Evolutionary conservation across 2,797 vertebrate genomes (phyloP), one percentile per base, ranked within the genome.

Genomic region (Gambelia wislizenii): DNA sequence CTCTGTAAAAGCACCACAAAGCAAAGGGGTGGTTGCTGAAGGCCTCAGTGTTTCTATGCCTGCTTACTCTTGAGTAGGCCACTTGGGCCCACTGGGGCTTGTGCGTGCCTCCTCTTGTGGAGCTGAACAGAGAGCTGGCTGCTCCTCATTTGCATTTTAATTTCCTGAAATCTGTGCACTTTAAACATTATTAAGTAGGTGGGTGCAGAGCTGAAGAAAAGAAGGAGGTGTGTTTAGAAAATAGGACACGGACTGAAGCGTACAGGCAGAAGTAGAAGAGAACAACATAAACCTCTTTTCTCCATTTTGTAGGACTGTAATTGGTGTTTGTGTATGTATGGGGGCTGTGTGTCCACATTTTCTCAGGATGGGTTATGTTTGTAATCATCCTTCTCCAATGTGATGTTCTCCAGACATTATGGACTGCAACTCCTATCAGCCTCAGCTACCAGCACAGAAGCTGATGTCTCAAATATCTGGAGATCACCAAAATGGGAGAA

Each of bases 111-210:
- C 52, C 27, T 74, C 67, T 49, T 36, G 39, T 39, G 16, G n/a
- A 59, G 6, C 3, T 30, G 67, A 44, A 44, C 14, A 25, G 39
- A 33, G 59, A 59, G 22, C 18, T 5, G 39, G 47, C 39, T 12
- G 30, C 30, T 44, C 16, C 30, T 87, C 30, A n/a, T n/a, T 81
- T 74, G 86, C 30, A 61, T 82, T 54, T 59, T 74, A 42, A 81
- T 87, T 82, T 74, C 25, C 67, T 56, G 67, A 74, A 33, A 44
- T 14, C 30, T 27, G 6, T 42, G 64, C 47, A 69, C 22, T 61
- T 81, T n/a, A 72, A 77, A 77, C 18, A 64, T 64, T 61, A 49
- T 78, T 74, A 6, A 39, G 83, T 84, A 33, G 4, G n/a, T n/a
- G 42, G 69, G 22, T 54, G 69, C 20, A n/a, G 83, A 6, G 33